Conservation (phyloP, 2,888 invertebrate species). For the Odontocolon sp. region DNA sequence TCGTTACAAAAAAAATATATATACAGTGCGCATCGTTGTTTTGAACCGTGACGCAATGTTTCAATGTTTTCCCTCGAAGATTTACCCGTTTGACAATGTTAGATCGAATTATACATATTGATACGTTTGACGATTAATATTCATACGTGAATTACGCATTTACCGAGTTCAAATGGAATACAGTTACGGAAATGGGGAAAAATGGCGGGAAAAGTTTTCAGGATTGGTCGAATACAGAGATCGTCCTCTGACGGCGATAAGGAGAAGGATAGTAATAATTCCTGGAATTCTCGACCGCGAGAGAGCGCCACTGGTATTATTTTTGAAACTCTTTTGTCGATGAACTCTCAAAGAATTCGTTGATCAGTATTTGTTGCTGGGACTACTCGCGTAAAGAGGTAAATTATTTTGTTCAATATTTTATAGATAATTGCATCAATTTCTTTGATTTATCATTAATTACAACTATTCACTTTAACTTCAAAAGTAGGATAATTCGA, state of each 20-base stretch:
- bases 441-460: too few species aligned
- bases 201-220: constrained; percentile 28
- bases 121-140: too few species aligned
- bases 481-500: too few species aligned
- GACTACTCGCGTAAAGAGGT: too few species aligned
- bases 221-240: not conserved
- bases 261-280: too few species aligned
- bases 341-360: not conserved
- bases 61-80: not conserved
- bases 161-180: not conserved
- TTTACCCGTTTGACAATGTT: not conserved
- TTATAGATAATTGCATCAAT: too few species aligned
- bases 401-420: too few species aligned
- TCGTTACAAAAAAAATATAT: too few species aligned
- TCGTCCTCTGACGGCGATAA: not conserved
- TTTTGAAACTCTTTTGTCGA: too few species aligned
- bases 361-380: not conserved
- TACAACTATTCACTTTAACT: too few species aligned
- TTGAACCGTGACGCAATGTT: not conserved
- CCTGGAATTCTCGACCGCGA: not conserved
- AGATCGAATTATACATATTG: too few species aligned
- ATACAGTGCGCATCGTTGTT: too few species aligned
- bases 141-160: not conserved
- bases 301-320: constrained; percentile 2
- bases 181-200: not conserved